phyloP scores from a whole-genome alignment of 2,113 vertebrate species.

The Syngnathus typhle region DNA sequence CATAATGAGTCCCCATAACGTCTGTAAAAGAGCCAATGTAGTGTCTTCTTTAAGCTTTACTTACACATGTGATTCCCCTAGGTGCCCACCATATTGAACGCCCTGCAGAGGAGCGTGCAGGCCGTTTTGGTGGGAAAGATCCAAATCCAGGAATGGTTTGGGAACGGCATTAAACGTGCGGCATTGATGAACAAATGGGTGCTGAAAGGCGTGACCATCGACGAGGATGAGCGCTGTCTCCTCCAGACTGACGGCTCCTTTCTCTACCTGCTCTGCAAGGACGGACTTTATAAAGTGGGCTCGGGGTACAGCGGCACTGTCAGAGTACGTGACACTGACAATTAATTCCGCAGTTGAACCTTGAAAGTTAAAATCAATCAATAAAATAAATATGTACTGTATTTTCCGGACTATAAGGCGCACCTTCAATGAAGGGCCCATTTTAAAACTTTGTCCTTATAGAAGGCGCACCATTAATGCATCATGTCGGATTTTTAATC shows the following conservation, averaged over 20 bases:
- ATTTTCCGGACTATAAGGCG: too few relatives aligned
- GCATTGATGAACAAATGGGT: constrained; percentile 98
- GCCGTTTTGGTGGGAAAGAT: constrained; percentile 97
- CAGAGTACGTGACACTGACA: constrained; percentile 75
- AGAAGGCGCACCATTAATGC: too few relatives aligned
- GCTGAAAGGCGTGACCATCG: constrained; percentile 88
- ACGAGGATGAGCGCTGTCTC: constrained; percentile 92
- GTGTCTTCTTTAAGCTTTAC: neutral
- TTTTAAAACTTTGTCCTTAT: too few relatives aligned
- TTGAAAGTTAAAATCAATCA: neutral
- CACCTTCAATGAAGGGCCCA: too few relatives aligned
- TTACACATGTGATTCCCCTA: constrained; percentile 44
- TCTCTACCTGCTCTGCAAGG: constrained; percentile 95
- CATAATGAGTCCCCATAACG: neutral
- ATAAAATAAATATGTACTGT: too few relatives aligned
- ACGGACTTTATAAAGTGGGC: constrained; percentile 97
- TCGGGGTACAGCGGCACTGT: constrained; percentile 98
- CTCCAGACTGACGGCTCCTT: constrained; percentile 97
- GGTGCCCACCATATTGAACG: constrained; percentile 96
- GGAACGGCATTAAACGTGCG: constrained; percentile 95
- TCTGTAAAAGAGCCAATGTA: neutral
- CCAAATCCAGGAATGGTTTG: constrained; percentile 99
- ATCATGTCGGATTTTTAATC: too few relatives aligned
- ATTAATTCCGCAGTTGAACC: neutral
- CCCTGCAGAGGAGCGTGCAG: constrained; percentile 94